These are phyloP conservation scores for Ethmia dodecea DNA, from an alignment of 2,888 invertebrate genomes.

Conservation along the genomic window DNA sequence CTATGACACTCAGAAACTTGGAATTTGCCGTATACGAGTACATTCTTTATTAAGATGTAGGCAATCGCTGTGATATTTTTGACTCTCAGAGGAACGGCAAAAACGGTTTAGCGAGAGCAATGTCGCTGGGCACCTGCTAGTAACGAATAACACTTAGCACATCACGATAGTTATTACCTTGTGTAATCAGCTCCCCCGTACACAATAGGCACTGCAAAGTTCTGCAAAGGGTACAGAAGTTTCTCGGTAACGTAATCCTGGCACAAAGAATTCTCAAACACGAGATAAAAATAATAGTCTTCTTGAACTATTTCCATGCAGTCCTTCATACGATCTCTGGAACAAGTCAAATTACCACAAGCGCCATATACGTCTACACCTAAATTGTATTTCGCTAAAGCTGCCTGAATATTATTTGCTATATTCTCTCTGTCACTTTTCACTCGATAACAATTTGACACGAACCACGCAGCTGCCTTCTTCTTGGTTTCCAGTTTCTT, in stretches of 20 bases:
- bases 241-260: conserved; percentile 62
- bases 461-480: conserved; percentile 58
- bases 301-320: conserved; percentile 40
- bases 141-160: too few relatives aligned
- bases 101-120: too few relatives aligned
- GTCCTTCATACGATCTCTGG: conserved; percentile 37
- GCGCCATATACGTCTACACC: conserved; percentile 44
- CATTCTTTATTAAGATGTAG: too few relatives aligned
- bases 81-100: too few relatives aligned
- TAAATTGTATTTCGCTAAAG: conserved; percentile 30
- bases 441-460: conserved; percentile 39
- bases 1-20: too few relatives aligned
- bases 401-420: conserved; percentile 25
- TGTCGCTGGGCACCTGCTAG: too few relatives aligned
- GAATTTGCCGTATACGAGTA: too few relatives aligned
- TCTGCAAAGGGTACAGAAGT: conserved; percentile 58
- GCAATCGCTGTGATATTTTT: too few relatives aligned
- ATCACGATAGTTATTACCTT: too few relatives aligned
- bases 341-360: conserved; percentile 47
- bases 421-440: conserved; percentile 29
- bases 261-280: conserved; percentile 52
- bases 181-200: conserved; percentile 83
- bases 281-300: conserved; percentile 58
- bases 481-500: conserved; percentile 37
- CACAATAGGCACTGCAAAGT: conserved; percentile 81